These are phyloP conservation scores for Muschampia staudingeri DNA, from an alignment of 2,888 invertebrate genomes.

Conservation along the genomic window DNA sequence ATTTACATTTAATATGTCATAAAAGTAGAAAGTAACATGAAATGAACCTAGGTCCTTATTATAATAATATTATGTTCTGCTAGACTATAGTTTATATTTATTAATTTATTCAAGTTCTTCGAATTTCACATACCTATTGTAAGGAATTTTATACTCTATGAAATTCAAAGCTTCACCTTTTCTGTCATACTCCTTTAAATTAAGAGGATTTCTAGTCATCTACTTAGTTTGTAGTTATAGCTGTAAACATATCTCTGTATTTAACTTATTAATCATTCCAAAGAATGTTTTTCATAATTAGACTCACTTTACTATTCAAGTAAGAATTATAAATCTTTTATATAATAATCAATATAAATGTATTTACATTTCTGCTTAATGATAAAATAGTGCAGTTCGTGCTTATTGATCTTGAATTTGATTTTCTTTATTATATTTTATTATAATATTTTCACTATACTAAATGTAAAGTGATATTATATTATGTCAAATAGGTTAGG, in stretches of 20 bases:
- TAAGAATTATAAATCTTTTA: constrained; percentile 40
- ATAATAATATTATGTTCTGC: neutral
- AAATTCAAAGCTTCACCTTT: constrained; percentile 29
- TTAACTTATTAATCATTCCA: constrained; percentile 88
- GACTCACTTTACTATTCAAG: neutral
- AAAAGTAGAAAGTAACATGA: neutral
- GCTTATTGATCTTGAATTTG: neutral
- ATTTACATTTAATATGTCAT: neutral
- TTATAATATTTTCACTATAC: constrained; percentile 43
- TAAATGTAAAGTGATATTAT: constrained; percentile 40
- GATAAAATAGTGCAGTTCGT: neutral
- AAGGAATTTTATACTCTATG: neutral
- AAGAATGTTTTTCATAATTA: constrained; percentile 64
- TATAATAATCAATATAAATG: constrained; percentile 45
- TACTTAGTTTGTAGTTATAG: constrained; percentile 73
- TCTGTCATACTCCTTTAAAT: constrained; percentile 48
- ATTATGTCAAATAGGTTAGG: constrained; percentile 26
- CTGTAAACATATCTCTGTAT: constrained; percentile 83
- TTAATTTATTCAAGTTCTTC: constrained; percentile 18
- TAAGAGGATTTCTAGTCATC: constrained; percentile 78
- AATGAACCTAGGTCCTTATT: constrained; percentile 25
- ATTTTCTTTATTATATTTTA: constrained; percentile 5
- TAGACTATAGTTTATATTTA: neutral
- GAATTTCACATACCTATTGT: constrained; percentile 26
- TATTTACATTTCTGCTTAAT: constrained; percentile 37